Evolutionary conservation across 2,797 vertebrate genomes (phyloP).

Genomic region (Esox masquinongy): DNA sequence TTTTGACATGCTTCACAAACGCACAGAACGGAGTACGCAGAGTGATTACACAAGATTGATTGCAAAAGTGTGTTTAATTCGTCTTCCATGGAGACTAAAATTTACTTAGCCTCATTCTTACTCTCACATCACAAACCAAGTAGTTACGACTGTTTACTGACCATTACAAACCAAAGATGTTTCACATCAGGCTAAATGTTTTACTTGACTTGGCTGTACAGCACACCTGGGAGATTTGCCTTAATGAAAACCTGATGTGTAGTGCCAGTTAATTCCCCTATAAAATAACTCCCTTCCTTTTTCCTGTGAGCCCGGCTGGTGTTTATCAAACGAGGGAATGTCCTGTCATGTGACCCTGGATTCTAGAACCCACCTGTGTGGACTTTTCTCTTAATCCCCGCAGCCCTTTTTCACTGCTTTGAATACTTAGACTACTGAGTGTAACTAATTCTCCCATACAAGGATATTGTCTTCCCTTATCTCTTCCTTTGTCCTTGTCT

Average conservation of each 20-base stretch:
- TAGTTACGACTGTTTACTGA: slow-evolving; percentile 8
- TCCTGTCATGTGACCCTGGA: slow-evolving; percentile 76
- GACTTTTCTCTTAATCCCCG: slow-evolving; percentile 78
- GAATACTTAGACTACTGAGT: slow-evolving; percentile 80
- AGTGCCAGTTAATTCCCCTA: slow-evolving; percentile 66
- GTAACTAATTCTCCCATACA: slow-evolving; percentile 84
- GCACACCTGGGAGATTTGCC: slow-evolving; percentile 68
- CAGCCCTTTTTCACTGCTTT: slow-evolving; percentile 62
- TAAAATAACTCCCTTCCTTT: slow-evolving; percentile 73
- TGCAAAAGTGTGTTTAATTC: background rate
- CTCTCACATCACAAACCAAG: background rate
- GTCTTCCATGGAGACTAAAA: background rate
- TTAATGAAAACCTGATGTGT: slow-evolving; percentile 72
- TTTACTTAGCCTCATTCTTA: background rate
- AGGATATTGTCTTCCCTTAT: slow-evolving; percentile 78
- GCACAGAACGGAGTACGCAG: background rate
- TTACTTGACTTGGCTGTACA: slow-evolving; percentile 39
- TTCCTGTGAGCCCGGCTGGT: slow-evolving; percentile 68
- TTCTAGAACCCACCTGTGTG: slow-evolving; percentile 75
- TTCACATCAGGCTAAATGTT: slow-evolving; percentile 40
- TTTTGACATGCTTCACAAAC: background rate
- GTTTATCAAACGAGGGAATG: slow-evolving; percentile 77
- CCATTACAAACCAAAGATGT: slow-evolving; percentile 24
- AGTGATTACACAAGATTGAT: background rate
- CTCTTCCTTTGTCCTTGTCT: slow-evolving; percentile 72